Percentiles rank a stretch among this genome's conserved stretches.
Conservation (phyloP, 1,140 invertebrate species). For the Zaprionus lachaisei region DNA sequence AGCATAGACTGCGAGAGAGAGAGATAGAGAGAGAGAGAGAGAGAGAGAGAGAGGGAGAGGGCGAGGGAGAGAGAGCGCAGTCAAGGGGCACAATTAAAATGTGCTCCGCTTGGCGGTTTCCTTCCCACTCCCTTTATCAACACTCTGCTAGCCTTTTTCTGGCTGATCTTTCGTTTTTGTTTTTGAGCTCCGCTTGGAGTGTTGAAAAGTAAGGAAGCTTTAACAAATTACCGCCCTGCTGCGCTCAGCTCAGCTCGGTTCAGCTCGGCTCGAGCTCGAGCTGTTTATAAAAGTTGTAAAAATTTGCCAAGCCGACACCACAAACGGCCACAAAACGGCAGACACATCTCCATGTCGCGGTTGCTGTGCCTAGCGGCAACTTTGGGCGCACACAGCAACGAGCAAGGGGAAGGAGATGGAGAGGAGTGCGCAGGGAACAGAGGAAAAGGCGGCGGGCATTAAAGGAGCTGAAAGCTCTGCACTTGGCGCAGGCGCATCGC, state of each 20-base stretch:
- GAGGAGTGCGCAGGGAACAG: neutral
- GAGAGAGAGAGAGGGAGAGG: conserved; percentile 12
- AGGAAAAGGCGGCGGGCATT: conserved; percentile 45
- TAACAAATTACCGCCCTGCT: conserved; percentile 84
- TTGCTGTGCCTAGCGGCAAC: conserved; percentile 62
- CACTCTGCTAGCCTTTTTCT: neutral
- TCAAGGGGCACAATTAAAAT: conserved; percentile 73
- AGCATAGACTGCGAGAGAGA: conserved; percentile 6
- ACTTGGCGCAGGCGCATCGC: conserved; percentile 51
- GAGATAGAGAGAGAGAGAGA: neutral
- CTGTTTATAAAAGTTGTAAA: conserved; percentile 71
- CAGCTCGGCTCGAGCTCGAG: conserved; percentile 23
- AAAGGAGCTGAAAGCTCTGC: conserved; percentile 63
- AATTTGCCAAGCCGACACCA: conserved; percentile 79
- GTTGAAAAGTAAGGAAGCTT: conserved; percentile 84
- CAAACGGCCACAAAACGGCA: conserved; percentile 26
- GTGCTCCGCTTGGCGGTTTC: conserved; percentile 10
- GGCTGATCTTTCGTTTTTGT: neutral
- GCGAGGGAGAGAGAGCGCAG: conserved; percentile 13
- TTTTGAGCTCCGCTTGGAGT: conserved; percentile 41
- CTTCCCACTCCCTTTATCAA: neutral
- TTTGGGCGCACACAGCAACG: conserved; percentile 49
- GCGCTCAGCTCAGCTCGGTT: conserved; percentile 54
- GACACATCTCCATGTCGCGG: conserved; percentile 48
- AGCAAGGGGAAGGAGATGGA: neutral